Evolutionary conservation across 2,113 vertebrate species (phyloP), one percentile per base, ranked within the genome.

Genomic region (Callipepla squamata): DNA sequence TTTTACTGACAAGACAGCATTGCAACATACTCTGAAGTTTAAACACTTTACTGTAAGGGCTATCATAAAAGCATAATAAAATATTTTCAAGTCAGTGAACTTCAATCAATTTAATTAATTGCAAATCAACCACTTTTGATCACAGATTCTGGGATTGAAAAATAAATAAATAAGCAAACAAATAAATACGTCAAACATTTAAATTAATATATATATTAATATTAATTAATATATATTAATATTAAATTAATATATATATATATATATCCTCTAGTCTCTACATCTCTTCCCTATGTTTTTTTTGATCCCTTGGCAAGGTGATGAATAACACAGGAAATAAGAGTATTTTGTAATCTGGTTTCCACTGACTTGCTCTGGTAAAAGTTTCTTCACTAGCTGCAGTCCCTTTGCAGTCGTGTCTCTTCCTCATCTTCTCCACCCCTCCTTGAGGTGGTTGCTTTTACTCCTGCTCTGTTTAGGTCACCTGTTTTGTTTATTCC

Each of bases 231-330:
- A n/a, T n/a, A n/a, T n/a, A n/a, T n/a, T n/a, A n/a, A n/a, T n/a
- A n/a, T 30, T 55, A 30, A 55, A 55, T 16, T 21, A 58, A n/a
- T 13, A 13, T 13, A 40, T 40, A 13, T 40, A 40, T 12, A 40
- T 40, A 40, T 40, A 40, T 40, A 40, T 13, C 11, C 40, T 40
- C 40, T 40, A 10, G 40, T 40, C 40, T 40, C 9, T 18, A 20
- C 0, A 47, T 75, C 13, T 16, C 2, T 32, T 32, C 4, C 9
- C 23, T 15, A 12, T 1, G 0, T 59, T 76, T 5, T 12, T 20
- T 3, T 1, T 2, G 0, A 2, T 40, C 1, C 0, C 9, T 58
- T 70, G 40, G 12, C 11, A 44, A 80, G 34, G 14, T 2, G 21
- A 75, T 4, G 7, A 23, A 18, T 28, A 44, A 7, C 9, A 7